Evolutionary conservation across 2,888 invertebrate genomes (phyloP).

Genomic region (Tubulanus polymorphus): DNA sequence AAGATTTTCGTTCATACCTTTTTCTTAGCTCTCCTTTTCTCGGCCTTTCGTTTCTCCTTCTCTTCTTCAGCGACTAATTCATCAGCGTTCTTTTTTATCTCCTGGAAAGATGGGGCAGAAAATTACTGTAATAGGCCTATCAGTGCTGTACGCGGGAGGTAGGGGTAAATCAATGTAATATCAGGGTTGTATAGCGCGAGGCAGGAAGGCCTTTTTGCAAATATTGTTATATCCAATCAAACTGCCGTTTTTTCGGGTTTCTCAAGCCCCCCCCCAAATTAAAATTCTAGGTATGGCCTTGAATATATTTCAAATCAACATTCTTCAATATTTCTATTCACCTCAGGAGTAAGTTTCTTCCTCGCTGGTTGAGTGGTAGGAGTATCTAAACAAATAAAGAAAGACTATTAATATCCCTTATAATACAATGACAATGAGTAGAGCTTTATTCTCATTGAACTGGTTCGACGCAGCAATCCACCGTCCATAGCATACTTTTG

Average conservation of each 20-base stretch:
- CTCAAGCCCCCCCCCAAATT: no score
- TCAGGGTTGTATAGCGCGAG: neutral
- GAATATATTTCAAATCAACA: no score
- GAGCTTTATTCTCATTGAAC: no score
- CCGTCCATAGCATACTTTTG: neutral
- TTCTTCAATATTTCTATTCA: no score
- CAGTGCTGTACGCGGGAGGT: no score
- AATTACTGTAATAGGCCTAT: neutral
- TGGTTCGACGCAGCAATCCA: neutral
- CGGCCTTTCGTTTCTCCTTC: conserved; percentile 44
- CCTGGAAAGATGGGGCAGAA: conserved; percentile 22
- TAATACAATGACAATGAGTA: no score
- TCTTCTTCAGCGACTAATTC: conserved; percentile 49
- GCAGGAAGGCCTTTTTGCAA: neutral
- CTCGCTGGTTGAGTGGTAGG: no score
- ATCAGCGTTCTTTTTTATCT: conserved; percentile 43
- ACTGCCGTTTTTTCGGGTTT: no score
- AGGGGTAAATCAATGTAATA: no score
- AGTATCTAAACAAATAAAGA: no score
- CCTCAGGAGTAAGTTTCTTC: neutral
- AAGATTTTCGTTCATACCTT: conserved; percentile 27
- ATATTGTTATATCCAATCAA: neutral
- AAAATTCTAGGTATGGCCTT: no score
- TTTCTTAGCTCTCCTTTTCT: conserved; percentile 49
- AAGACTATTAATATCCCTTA: no score